Evolutionary conservation across 1,140 invertebrate species (phyloP), one percentile per base, ranked within the genome.

Genomic region (Plectus sambesii): DNA sequence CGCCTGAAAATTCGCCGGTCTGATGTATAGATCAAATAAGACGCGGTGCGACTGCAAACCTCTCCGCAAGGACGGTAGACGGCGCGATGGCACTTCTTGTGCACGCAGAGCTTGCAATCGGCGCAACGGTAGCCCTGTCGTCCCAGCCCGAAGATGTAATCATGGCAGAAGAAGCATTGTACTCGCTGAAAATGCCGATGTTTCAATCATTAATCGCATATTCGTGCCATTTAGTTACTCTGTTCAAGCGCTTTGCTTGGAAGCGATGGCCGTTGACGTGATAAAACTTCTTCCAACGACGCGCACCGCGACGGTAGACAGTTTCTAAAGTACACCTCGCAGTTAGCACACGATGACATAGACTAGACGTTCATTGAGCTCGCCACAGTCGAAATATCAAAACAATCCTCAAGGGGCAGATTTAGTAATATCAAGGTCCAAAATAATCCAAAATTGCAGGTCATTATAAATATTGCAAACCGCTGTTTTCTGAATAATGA

Each of bases 211-310:
- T 80, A 72, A 39, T 73, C 46, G 44, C 9, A 53, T 55, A 66
- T 5, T 56, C 15, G 23, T 41, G 39, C 40, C 59, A 62, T n/a
- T 47, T 25, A 17, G 50, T 48, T 24, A 42, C 87, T 77, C 88
- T 80, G 77, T 96, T 98, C 72, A 99, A 94, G 64, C 93, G 78
- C 76, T 97, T 98, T 22, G 88, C 86, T 75, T 98, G 90, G 76
- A 97, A 99, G 65, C 93, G 87, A 76, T 99, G 94, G 59, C 92
- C 93, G 73, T 98, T 97, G 61, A 97, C 85, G 62, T 86, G 80
- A 73, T 99, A 99, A 26, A 96, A 75, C 74, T 99, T 98, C 62
- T 89, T 49, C 92, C 92, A 98, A 69, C 93, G 79, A 60, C 90
- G 75, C 33, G 94, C 94, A 36, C 94, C 94, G 62, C 93, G 77